Evolutionary conservation across 2,888 invertebrate genomes (phyloP), one percentile per base, ranked within the genome.

Genomic region (Amphipoea lucens): DNA sequence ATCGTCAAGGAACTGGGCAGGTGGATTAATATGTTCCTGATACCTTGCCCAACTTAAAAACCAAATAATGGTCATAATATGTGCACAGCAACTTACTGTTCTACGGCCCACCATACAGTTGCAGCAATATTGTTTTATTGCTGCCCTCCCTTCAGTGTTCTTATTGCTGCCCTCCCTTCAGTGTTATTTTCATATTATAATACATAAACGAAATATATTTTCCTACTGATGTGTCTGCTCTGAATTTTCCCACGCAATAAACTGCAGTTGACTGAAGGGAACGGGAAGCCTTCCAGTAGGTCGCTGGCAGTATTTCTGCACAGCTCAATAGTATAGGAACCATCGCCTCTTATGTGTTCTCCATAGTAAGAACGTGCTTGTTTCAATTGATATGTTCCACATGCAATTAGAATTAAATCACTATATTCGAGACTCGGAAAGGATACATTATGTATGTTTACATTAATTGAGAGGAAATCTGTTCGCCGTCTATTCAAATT

Each of bases 401-500:
- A 70, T 70, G 70, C 70, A 70, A 70, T 40, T 54, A 54, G 6
- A 5, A 69, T 54, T 54, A 70, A 70, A 54, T 70, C 70, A 70
- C 12, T 70, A 14, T 54, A 70, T 70, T 70, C 54, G 36, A 70
- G 5, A 12, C 23, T 70, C 54, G 48, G 23, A 57, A 57, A 57
- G 57, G 11, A 57, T n/a, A n/a, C 57, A 57, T 11, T 11, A 54
- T 54, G 51, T 51, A 51, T 51, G 51, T 51, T 51, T 51, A 51
- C 17, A 51, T 51, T 51, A 17, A 51, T 51, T 51, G 17, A 51
- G 51, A 51, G 17, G 51, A 51, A 51, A 51, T 51, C 51, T 51
- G 51, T 51, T 51, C 51, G 17, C 51, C 51, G 17, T 51, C 51
- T 51, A 20, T 51, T 51, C 20, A 51, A 51, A 51, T 51, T 51